Conservation (phyloP, 1,140 invertebrate species). For the Harpegnathos saltator region DNA sequence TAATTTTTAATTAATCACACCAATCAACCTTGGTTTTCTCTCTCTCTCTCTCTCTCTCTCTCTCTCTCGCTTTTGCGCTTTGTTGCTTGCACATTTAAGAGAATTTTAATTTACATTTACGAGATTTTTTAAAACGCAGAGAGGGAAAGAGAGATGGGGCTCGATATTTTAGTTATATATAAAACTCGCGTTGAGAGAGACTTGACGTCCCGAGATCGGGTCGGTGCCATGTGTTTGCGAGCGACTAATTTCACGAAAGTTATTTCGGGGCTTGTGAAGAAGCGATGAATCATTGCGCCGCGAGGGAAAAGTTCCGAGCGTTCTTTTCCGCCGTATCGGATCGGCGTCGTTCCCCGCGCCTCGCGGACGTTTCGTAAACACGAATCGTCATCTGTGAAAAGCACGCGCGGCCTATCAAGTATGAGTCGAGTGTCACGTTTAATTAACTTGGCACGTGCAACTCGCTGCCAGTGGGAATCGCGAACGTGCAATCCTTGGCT, state of each 20-base stretch:
- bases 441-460: background rate
- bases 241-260: conserved; percentile 10
- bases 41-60: no score
- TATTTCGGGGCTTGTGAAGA: conserved; percentile 36
- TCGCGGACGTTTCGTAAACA: background rate
- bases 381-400: conserved; percentile 20
- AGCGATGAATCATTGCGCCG: conserved; percentile 19
- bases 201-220: background rate
- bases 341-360: background rate
- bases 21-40: no score
- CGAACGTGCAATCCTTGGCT: background rate
- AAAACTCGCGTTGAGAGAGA: background rate
- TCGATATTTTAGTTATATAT: background rate
- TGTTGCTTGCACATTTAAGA: no score
- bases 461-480: background rate
- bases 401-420: background rate
- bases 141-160: no score
- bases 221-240: background rate
- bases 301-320: background rate
- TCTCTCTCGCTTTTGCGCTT: no score
- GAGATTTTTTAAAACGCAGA: no score
- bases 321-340: background rate
- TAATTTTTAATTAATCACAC: no score
- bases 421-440: no score
- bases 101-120: background rate